phyloP scores from a whole-genome alignment of 2,797 vertebrate species.

The Uromys caudimaculatus region DNA sequence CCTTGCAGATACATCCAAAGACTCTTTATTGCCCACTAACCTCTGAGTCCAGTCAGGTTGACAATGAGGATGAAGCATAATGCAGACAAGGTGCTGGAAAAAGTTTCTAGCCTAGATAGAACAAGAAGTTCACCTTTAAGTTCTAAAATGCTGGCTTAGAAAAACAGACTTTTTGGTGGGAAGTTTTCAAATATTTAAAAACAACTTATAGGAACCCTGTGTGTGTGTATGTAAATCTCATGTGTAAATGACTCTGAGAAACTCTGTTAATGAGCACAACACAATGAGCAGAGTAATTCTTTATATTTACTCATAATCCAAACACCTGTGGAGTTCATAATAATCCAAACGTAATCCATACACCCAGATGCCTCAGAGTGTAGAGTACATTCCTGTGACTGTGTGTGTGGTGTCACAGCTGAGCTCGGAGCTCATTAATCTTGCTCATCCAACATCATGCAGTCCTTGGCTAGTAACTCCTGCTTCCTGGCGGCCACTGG shows the following conservation, averaged over 20 bases:
- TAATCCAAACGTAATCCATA: too few species aligned
- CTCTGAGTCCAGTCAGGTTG: background rate
- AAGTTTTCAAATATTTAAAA: background rate
- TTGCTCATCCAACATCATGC: background rate
- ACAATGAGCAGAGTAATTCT: background rate
- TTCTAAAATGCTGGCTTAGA: conserved; percentile 2
- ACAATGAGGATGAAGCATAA: background rate
- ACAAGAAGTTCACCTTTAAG: background rate
- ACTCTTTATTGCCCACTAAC: too few species aligned
- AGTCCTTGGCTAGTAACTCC: background rate
- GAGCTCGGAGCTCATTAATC: background rate
- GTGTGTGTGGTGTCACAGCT: background rate
- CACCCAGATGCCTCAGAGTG: too few species aligned
- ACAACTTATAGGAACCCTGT: background rate
- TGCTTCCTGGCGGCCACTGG: background rate
- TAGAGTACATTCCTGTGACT: background rate
- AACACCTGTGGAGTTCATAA: background rate
- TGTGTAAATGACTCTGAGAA: background rate
- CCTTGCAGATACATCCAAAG: background rate
- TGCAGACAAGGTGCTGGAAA: background rate
- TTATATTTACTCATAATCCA: background rate
- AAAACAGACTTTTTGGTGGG: background rate
- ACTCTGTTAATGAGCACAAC: conserved; percentile 2
- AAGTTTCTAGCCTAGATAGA: background rate
- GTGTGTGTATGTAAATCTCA: background rate